phyloP scores from a whole-genome alignment of 2,797 vertebrate species.

The Pipistrellus nathusii region DNA sequence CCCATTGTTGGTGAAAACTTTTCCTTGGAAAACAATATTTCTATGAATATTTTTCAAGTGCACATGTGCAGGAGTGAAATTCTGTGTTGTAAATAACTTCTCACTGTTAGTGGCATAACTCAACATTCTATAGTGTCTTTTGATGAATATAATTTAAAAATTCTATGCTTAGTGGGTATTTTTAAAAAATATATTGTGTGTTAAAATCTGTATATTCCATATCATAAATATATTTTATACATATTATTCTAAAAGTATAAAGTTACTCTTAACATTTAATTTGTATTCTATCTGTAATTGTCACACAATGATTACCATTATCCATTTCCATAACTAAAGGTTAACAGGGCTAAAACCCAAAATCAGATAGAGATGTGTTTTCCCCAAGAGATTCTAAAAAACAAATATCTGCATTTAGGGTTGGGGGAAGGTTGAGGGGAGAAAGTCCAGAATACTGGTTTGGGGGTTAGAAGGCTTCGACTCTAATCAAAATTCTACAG shows the following conservation, averaged over 20 bases:
- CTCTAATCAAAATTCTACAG: neutral
- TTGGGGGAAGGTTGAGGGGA: neutral
- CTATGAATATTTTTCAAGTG: neutral
- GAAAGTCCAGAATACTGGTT: neutral
- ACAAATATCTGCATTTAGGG: neutral
- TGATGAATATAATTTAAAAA: neutral
- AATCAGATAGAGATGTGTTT: neutral
- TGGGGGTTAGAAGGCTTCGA: constrained; percentile 1
- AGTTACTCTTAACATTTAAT: neutral
- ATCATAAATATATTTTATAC: neutral
- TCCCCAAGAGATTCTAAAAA: neutral
- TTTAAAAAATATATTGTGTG: neutral
- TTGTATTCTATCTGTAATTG: neutral
- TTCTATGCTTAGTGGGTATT: neutral
- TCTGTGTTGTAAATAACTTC: neutral
- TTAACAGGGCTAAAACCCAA: neutral
- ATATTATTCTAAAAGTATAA: neutral
- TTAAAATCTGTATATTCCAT: neutral
- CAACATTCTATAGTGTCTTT: neutral
- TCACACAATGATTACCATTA: neutral
- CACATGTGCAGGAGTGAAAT: neutral
- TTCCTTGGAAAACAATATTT: neutral
- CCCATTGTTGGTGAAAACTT: neutral
- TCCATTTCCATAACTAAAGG: neutral
- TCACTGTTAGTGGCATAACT: neutral